Percentiles rank a stretch among this genome's conserved stretches.
These are phyloP conservation scores for Podargus strigoides DNA, from an alignment of 2,797 vertebrate genomes.

Conservation along the genomic window DNA sequence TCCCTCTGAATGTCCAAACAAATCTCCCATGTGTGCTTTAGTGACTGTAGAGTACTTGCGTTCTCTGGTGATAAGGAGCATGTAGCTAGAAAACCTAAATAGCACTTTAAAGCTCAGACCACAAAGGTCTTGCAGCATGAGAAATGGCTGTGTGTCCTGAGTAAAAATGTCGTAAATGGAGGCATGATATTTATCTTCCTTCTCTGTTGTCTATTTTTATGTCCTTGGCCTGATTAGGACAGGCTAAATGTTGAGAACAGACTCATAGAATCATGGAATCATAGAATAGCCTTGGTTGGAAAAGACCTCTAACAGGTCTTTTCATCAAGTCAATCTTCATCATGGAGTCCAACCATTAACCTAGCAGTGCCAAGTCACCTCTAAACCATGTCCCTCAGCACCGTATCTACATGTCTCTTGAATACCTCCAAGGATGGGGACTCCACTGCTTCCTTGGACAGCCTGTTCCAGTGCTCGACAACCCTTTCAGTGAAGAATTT, in stretches of 20 bases:
- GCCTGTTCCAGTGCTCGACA: too few relatives aligned
- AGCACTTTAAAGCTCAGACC: background rate
- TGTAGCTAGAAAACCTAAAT: background rate
- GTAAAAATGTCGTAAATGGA: background rate
- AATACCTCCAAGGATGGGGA: too few relatives aligned
- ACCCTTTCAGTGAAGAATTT: too few relatives aligned
- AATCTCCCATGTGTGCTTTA: background rate
- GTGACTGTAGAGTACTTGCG: accelerated
- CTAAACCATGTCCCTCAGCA: too few relatives aligned
- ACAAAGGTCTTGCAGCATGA: background rate
- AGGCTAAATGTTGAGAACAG: background rate
- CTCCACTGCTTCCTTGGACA: too few relatives aligned
- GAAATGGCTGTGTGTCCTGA: background rate
- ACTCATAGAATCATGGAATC: too few relatives aligned
- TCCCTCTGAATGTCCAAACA: background rate
- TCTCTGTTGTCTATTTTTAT: background rate
- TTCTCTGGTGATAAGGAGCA: background rate
- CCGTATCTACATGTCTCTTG: too few relatives aligned
- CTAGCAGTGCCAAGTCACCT: too few relatives aligned
- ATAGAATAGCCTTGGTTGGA: too few relatives aligned
- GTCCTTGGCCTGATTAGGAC: background rate
- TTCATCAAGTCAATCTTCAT: too few relatives aligned
- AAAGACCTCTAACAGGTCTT: too few relatives aligned
- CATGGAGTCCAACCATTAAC: too few relatives aligned
- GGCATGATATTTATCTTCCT: background rate